phyloP scores from a whole-genome alignment of 2,888 invertebrate species.

The Salticus scenicus region DNA sequence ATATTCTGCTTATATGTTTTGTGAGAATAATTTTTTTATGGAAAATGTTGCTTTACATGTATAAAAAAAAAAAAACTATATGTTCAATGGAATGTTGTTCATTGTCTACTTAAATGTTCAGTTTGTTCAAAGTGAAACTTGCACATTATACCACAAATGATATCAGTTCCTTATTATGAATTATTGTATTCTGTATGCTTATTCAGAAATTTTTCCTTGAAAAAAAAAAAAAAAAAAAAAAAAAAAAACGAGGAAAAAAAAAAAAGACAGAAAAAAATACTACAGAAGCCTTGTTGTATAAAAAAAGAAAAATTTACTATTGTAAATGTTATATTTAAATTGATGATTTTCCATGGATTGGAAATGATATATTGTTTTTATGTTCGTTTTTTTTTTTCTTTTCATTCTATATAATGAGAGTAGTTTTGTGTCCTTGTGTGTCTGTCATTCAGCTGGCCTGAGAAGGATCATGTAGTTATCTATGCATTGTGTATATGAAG shows the following conservation, averaged over 20 bases:
- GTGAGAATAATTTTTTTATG: too few relatives aligned
- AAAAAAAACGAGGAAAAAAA: too few relatives aligned
- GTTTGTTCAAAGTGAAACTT: not conserved
- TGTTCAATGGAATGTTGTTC: not conserved
- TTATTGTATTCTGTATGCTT: not conserved
- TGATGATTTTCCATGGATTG: not conserved
- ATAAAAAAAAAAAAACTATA: too few relatives aligned
- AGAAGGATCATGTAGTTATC: slow-evolving; percentile 34
- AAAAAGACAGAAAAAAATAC: too few relatives aligned
- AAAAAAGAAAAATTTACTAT: not conserved
- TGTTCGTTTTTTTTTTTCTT: slow-evolving; percentile 2
- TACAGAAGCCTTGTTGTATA: slow-evolving; percentile 9
- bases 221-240: too few relatives aligned
- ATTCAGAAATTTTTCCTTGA: not conserved
- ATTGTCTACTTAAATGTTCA: slow-evolving; percentile 8
- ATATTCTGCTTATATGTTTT: too few relatives aligned
- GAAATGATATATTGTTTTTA: too few relatives aligned
- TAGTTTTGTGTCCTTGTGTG: slow-evolving; percentile 20
- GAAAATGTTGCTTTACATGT: too few relatives aligned
- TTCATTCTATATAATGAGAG: slow-evolving; percentile 3
- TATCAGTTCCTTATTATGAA: not conserved
- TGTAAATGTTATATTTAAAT: slow-evolving; percentile 13
- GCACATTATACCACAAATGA: slow-evolving; percentile 6
- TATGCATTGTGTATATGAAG: slow-evolving; percentile 42
- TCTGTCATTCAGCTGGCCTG: slow-evolving; percentile 51